Base-by-base conservation (phyloP, 2,113 vertebrate genomes). In the Tetraodon nigroviridis region DNA sequence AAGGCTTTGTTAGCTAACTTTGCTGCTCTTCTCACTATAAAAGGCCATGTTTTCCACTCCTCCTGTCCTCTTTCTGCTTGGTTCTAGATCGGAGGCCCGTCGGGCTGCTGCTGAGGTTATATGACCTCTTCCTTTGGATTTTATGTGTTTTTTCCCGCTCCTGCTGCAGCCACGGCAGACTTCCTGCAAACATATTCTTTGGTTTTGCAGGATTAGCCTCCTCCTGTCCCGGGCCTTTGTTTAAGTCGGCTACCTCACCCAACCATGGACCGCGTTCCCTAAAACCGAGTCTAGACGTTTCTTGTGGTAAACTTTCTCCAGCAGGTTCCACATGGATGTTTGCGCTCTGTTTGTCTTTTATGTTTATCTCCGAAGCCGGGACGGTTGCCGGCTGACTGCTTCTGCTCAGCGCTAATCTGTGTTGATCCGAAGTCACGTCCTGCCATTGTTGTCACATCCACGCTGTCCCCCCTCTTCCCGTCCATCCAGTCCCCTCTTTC, bases 391-490 rank as follows among this genome's bases (percentile, higher is more conserved):
- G 61, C 58, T 60, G 71, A 59, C 71, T 22, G 29, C 44, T 42
- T 74, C 74, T 77, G 79, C 79, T 82, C 76, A 62, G 20, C 62
- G 21, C 75, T 84, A 75, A 89, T 89, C 86, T 79, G 50, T 52
- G 66, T 83, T 70, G 77, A 90, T 86, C 78, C 87, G 66, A 80
- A 82, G 80, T 78, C 73, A 73, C 85, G 86, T 91, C 89, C 89
- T 88, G 80, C 75, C 74, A 90, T 91, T 91, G 88, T 91, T 88
- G 77, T 73, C 75, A 80, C 68, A 72, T 79, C 81, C 78, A 62
- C 61, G 60, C 83, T 89, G 86, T 89, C 89, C 87, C 78, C 77
- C 73, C 62, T 85, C 84, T 90, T 90, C 90, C 87, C 65, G 78
- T 83, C 69, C 81, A 82, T 82, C 80, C 57, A 71, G 62, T 76